Percentiles rank a stretch among this genome's conserved stretches.
Evolutionary conservation across 2,888 invertebrate genomes (phyloP).

Genomic region (Eucera pruinosa): DNA sequence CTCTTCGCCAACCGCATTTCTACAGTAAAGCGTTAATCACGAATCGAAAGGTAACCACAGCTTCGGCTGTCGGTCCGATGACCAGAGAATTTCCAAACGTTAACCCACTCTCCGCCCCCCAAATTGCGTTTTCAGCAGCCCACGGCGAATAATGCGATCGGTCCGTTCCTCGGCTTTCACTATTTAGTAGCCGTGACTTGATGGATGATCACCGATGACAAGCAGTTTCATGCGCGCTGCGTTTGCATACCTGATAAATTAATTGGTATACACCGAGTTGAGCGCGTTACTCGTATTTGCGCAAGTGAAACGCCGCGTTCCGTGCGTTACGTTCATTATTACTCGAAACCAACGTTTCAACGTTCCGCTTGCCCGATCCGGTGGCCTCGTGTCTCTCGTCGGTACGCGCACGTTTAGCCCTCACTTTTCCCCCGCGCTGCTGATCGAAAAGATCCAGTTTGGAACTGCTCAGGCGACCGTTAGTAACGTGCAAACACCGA

Average conservation of each 20-base stretch:
- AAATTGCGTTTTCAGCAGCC: conserved; percentile 1
- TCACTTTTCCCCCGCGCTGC: conserved; percentile 27
- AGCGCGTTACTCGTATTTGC: conserved; percentile 66
- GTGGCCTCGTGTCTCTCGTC: neutral
- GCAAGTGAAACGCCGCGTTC: conserved; percentile 50
- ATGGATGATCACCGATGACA: conserved; percentile 63
- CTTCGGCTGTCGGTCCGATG: neutral
- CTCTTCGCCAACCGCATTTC: neutral
- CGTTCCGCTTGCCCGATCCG: neutral
- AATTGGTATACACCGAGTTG: conserved; percentile 65
- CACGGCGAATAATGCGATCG: conserved; percentile 42
- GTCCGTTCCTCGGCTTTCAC: neutral
- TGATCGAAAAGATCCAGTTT: conserved; percentile 49
- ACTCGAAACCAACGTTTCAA: conserved; percentile 54
- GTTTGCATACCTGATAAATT: conserved; percentile 66
- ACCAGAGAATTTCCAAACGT: conserved; percentile 30
- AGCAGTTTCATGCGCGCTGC: conserved; percentile 59
- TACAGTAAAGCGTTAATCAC: conserved; percentile 6
- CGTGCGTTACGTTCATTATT: conserved; percentile 65
- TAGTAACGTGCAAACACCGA: conserved; percentile 57
- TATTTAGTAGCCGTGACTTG: conserved; percentile 43
- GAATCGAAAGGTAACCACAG: conserved; percentile 8
- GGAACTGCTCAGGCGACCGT: conserved; percentile 48
- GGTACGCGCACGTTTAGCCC: neutral
- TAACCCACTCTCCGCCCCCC: neutral